Evolutionary conservation across 1,140 invertebrate species (phyloP), one percentile per base, ranked within the genome.

Genomic region (Leptoteleia sp.): DNA sequence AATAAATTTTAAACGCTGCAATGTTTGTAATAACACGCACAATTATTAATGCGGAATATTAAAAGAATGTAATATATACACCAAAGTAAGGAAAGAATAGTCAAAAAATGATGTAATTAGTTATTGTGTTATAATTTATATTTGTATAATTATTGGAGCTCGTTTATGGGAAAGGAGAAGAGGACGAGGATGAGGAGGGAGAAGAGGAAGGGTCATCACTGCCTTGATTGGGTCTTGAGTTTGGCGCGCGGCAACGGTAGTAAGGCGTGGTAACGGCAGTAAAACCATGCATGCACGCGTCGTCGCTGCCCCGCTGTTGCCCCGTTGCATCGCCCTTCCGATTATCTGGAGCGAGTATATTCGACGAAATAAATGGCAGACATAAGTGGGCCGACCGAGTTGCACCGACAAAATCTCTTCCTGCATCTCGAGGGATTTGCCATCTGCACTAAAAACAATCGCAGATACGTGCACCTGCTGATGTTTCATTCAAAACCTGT

Each of bases 311-410:
- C 52, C 35, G 35, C 38, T 52, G 38, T 43, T 52, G 45, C 22
- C 11, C 43, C 47, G 45, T 29, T 54, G 47, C 37, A 43, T 16
- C 29, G 38, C 13, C 6, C 40, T 37, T 57, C 57, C 52, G 55
- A 62, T 62, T 72, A 62, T 72, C 17, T 72, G 9, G 57, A 62
- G 47, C 68, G 45, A 47, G 27, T 16, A 37, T 62, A 54, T 62
- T 62, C 68, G 57, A 62, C 65, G 37, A 72, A 62, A 72, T 47
- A 31, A 47, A 62, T 55, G 55, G 38, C 38, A 45, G 57, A 62
- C 29, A 9, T 45, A 72, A 62, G 47, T 72, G 57, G 68, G 57
- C 48, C 67, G 45, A 7, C 17, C n/a, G n/a, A 31, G 29, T 22
- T 29, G 50, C 64, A 37, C 9, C 35, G 16, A 38, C 54, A 38